phyloP scores from a whole-genome alignment of 2,113 vertebrate species.

The Pelmatolapia mariae region DNA sequence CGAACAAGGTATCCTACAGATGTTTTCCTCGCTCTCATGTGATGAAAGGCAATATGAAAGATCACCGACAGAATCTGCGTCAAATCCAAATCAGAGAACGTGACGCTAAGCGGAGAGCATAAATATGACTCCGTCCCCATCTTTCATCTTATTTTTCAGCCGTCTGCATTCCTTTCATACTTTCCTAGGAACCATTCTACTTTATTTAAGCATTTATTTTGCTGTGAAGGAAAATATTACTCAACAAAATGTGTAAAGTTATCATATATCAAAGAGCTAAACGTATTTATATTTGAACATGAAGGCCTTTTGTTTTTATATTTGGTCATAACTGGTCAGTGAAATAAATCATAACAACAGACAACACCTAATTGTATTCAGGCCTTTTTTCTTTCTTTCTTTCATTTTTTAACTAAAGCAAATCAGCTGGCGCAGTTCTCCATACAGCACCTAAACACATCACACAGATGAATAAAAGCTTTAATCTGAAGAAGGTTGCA shows the following conservation, averaged over 20 bases:
- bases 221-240: background rate
- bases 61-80: background rate
- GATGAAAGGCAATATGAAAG: background rate
- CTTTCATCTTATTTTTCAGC: background rate
- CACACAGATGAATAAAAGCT: background rate
- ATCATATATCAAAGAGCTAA: background rate
- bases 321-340: background rate
- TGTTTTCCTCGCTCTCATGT: background rate
- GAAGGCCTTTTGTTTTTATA: background rate
- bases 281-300: background rate
- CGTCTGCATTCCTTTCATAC: background rate
- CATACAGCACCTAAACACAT: background rate
- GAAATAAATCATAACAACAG: background rate
- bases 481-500: background rate
- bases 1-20: slow-evolving; percentile 5
- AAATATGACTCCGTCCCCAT: background rate
- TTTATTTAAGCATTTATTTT: background rate
- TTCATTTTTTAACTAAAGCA: background rate
- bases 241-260: background rate
- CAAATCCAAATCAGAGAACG: background rate
- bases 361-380: background rate
- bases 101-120: background rate
- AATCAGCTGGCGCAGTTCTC: background rate
- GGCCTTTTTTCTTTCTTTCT: background rate
- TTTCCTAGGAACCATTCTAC: background rate